Conservation (phyloP, 1,140 invertebrate genomes). For the Drosophila trapezifrons region DNA sequence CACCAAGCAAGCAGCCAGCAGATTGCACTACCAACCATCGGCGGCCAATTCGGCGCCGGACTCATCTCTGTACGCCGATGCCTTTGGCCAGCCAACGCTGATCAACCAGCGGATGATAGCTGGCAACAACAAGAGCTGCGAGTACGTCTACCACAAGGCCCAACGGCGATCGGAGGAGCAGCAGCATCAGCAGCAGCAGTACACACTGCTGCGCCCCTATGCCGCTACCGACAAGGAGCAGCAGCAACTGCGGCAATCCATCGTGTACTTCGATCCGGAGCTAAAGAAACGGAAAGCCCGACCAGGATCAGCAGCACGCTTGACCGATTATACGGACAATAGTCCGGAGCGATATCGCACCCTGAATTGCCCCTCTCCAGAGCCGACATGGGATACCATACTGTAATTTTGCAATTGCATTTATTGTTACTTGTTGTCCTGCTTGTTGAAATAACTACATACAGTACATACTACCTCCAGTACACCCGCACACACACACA, state of each 20-base stretch:
- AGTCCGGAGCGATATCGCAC: conserved; percentile 28
- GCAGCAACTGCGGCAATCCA: conserved; percentile 12
- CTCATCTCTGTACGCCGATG: conserved; percentile 26
- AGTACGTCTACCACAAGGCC: conserved; percentile 37
- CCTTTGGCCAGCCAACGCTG: conserved; percentile 24
- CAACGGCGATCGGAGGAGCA: conserved; percentile 13
- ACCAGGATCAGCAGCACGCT: conserved; percentile 7
- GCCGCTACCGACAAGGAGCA: conserved; percentile 29
- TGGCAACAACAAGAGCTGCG: conserved; percentile 41
- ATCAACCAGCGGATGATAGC: conserved; percentile 12
- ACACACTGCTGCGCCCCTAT: conserved; percentile 13
- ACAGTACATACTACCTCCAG: conserved; percentile 31
- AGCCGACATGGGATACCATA: conserved; percentile 58
- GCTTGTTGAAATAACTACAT: conserved; percentile 39
- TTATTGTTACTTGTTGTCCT: conserved; percentile 44
- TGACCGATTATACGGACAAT: conserved; percentile 48
- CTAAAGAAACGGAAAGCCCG: conserved; percentile 50
- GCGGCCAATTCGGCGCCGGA: conserved; percentile 34
- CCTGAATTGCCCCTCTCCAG: conserved; percentile 28
- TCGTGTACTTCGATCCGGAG: conserved; percentile 34
- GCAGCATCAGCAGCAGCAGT: conserved; percentile 23
- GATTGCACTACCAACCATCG: conserved; percentile 31
- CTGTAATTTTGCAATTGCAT: conserved; percentile 62
- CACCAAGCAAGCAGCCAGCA: conserved; percentile 27
- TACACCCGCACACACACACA: conserved; percentile 26